These are phyloP conservation scores for Charanyca ferruginea DNA, from an alignment of 2,888 invertebrate species.

Conservation along the genomic window DNA sequence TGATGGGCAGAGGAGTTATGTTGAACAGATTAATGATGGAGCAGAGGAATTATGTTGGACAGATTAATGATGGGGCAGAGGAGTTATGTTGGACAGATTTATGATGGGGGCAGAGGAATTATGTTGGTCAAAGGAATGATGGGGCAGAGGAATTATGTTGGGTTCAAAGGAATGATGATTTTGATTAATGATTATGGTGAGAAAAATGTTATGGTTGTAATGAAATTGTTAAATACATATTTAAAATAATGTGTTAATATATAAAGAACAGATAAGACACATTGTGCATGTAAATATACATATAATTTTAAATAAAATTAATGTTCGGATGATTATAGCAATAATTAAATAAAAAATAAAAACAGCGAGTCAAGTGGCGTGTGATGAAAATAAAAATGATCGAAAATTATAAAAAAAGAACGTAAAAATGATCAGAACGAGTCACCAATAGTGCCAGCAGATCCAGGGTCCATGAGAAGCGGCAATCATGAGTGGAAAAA, in stretches of 20 bases:
- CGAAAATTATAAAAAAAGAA: conserved; percentile 68
- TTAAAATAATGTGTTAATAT: conserved; percentile 14
- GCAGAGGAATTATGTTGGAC: no score
- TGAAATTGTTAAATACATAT: conserved; percentile 10
- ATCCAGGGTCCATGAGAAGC: conserved; percentile 89
- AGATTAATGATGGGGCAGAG: no score
- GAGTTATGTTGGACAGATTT: no score
- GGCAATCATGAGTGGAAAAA: conserved; percentile 91
- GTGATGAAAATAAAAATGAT: conserved; percentile 69
- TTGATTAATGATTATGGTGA: not conserved
- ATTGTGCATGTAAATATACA: not conserved
- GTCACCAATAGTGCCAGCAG: conserved; percentile 90
- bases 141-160: not conserved
- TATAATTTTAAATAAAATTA: not conserved
- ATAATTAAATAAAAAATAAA: conserved; percentile 14
- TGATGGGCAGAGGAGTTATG: not conserved
- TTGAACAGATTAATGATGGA: no score
- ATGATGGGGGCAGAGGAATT: no score
- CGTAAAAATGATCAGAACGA: conserved; percentile 64
- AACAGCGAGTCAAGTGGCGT: conserved; percentile 83
- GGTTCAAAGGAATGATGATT: not conserved
- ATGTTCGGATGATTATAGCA: conserved; percentile 9
- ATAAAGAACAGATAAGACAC: conserved; percentile 19
- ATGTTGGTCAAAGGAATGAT: not conserved
- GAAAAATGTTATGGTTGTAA: not conserved